phyloP scores from a whole-genome alignment of 2,113 vertebrate genomes.

The Sardina pilchardus region DNA sequence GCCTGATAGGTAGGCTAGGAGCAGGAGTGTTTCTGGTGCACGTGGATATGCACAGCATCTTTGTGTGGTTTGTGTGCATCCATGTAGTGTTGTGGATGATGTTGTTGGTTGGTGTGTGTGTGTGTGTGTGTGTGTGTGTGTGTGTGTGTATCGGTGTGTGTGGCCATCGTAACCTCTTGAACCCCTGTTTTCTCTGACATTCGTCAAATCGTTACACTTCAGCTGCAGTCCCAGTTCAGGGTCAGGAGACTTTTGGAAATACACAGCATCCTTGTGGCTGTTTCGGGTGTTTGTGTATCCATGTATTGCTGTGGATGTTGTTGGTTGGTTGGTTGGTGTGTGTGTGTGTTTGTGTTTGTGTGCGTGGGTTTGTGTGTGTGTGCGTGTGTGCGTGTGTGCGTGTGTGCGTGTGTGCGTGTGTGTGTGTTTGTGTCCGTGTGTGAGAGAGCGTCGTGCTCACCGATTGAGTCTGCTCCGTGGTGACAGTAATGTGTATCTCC shows the following conservation, averaged over 20 bases:
- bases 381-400: conserved; percentile 14
- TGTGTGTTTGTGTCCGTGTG: conserved; percentile 30
- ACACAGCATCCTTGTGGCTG: not conserved
- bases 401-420: conserved; percentile 17
- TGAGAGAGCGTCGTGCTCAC: not conserved
- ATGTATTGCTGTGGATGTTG: not conserved
- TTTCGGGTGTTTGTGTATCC: conserved; percentile 15
- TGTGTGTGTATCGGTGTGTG: not conserved
- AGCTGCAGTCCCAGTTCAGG: no score
- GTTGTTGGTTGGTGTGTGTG: no score
- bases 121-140: conserved; percentile 18
- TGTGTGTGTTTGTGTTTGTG: conserved; percentile 21
- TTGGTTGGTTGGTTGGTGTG: not conserved
- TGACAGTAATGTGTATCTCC: not conserved
- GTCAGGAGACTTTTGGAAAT: not conserved
- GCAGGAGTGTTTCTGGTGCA: no score
- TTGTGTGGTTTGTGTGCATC: not conserved
- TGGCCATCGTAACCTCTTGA: not conserved
- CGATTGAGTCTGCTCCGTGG: not conserved
- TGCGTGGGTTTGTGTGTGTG: conserved; percentile 22
- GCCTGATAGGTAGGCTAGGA: no score
- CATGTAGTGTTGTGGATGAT: no score
- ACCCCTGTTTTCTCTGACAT: no score
- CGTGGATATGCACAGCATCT: no score
- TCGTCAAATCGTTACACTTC: no score